phyloP scores from a whole-genome alignment of 2,113 vertebrate species.

The Reinhardtius hippoglossoides region DNA sequence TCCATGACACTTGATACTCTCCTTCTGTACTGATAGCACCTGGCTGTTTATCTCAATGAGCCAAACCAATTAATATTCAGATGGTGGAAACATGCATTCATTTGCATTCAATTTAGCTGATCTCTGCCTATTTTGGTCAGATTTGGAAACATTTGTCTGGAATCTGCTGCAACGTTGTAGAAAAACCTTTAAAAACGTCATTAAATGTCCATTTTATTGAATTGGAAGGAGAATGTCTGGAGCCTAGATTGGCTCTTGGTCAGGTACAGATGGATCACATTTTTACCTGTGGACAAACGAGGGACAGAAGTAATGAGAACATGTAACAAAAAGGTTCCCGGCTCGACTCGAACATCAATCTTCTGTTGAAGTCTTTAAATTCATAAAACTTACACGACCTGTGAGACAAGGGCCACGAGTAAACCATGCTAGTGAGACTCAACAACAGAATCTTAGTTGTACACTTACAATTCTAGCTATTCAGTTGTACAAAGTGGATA shows the following conservation, averaged over 20 bases:
- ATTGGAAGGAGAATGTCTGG: too few relatives aligned
- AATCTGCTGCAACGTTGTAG: neutral
- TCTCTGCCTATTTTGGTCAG: neutral
- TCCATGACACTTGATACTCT: too few relatives aligned
- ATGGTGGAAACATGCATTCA: neutral
- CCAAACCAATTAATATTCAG: neutral
- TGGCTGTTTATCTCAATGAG: too few relatives aligned
- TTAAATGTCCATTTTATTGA: too few relatives aligned
- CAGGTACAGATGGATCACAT: too few relatives aligned
- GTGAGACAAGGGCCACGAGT: neutral
- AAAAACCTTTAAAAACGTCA: too few relatives aligned
- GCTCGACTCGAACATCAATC: neutral
- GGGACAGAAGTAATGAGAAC: too few relatives aligned
- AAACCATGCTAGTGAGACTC: neutral
- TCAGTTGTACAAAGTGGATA: neutral
- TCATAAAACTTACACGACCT: neutral
- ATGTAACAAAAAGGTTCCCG: neutral
- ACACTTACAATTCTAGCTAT: too few relatives aligned
- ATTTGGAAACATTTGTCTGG: neutral
- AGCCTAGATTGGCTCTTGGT: too few relatives aligned
- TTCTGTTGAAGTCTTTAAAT: neutral
- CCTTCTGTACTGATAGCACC: too few relatives aligned
- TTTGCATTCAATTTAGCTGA: neutral
- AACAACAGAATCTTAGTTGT: too few relatives aligned
- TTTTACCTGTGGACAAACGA: too few relatives aligned